Conservation (phyloP, 2,797 vertebrate genomes). For the Tinamus major region DNA sequence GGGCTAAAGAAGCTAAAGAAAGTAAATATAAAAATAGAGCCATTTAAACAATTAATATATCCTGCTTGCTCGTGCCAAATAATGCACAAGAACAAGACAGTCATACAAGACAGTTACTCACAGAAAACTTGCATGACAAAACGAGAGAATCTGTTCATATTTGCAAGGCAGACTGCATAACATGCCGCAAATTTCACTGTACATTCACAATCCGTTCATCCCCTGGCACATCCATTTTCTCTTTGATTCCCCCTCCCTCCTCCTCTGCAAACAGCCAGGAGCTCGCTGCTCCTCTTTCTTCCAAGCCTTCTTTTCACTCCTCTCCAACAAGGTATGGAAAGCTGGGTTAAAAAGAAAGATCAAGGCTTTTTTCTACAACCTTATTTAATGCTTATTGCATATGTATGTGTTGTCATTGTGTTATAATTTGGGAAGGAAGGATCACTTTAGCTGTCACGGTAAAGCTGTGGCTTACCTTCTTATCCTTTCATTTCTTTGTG, state of each 20-base stretch:
- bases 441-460: background rate
- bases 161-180: background rate
- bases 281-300: background rate
- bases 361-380: background rate
- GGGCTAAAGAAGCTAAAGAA: background rate
- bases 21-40: background rate
- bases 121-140: background rate
- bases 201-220: background rate
- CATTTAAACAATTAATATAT: background rate
- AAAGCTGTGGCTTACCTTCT: background rate
- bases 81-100: background rate
- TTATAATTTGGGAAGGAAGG: background rate
- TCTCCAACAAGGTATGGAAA: background rate
- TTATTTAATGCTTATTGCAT: background rate
- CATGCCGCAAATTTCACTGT: background rate
- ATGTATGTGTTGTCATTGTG: too few species aligned
- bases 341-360: background rate
- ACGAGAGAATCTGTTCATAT: background rate
- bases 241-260: background rate
- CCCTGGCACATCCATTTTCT: background rate
- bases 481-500: background rate
- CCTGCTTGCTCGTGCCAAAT: background rate
- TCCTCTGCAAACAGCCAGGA: background rate
- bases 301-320: background rate
- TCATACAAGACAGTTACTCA: rapidly evolving